Evolutionary conservation across 2,888 invertebrate species (phyloP).

Genomic region (Drosophila multiciliata): DNA sequence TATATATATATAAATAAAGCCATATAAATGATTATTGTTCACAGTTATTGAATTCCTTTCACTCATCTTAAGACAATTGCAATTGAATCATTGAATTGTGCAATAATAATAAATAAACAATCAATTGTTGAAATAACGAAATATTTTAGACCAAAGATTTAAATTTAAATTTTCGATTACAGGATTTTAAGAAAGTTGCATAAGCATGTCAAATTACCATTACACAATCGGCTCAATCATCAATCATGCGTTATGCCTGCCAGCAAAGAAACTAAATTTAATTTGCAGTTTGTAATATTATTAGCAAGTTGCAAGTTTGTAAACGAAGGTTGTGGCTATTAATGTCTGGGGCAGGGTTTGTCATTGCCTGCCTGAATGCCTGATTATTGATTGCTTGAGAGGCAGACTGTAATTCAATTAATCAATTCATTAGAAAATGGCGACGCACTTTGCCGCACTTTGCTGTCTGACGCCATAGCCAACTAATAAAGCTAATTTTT

Average conservation of each 20-base stretch:
- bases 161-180: background rate
- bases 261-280: slow-evolving; percentile 50
- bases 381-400: slow-evolving; percentile 36
- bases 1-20: background rate
- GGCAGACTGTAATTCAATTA: slow-evolving; percentile 65
- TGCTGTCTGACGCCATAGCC: slow-evolving; percentile 44
- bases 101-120: background rate
- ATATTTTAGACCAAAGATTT: background rate
- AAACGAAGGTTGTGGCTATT: slow-evolving; percentile 34
- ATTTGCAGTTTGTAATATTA: slow-evolving; percentile 77
- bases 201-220: slow-evolving; percentile 42
- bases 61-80: background rate
- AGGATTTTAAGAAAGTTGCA: slow-evolving; percentile 1
- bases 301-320: slow-evolving; percentile 59
- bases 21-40: slow-evolving; percentile 4
- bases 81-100: background rate
- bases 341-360: slow-evolving; percentile 36
- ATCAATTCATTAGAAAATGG: slow-evolving; percentile 73
- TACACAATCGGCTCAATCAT: slow-evolving; percentile 44
- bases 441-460: slow-evolving; percentile 22
- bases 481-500: slow-evolving; percentile 72
- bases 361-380: slow-evolving; percentile 2
- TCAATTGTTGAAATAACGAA: background rate
- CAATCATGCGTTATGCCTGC: slow-evolving; percentile 68
- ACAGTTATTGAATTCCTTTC: background rate